Evolutionary conservation across 2,888 invertebrate species (phyloP), one percentile per base, ranked within the genome.

Genomic region (Physocephala rufipes): DNA sequence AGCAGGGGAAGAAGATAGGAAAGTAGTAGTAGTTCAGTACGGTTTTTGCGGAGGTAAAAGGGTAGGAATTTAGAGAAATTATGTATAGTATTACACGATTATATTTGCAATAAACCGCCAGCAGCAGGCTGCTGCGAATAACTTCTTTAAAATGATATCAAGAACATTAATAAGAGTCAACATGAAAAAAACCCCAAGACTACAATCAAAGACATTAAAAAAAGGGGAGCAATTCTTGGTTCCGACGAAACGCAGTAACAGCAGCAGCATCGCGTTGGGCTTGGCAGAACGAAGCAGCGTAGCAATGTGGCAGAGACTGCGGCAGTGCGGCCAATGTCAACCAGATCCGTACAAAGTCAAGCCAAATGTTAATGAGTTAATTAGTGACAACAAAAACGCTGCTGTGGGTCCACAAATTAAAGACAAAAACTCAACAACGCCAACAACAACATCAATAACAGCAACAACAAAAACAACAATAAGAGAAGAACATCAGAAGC

Each of bases 351-450:
- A 72, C 72, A 71, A 72, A 78, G 77, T 76, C 78, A 73, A 78
- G 78, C 76, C 78, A 80, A 83, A 83, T 81, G 81, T 81, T 83
- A 83, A 84, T 84, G 83, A 83, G 84, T 85, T 84, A 84, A 84
- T 84, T 85, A 85, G 82, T 79, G 77, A 76, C 77, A 77, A 78
- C 78, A 79, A 75, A 78, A 78, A 77, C 82, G 78, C 72, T 78
- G 82, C 79, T 82, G 82, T 81, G 78, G 81, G 82, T 82, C 81
- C 74, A 70, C 75, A 70, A 74, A 64, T 76, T 72, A 67, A 74
- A 72, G 66, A 74, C 72, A 72, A 74, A 74, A n/a, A n/a, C n/a
- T n/a, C 68, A 71, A 12, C 45, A 59, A 53, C 65, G 59, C 65
- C 49, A 71, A 71, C 49, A 30, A 55, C 30, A 63, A 30, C 16